Evolutionary conservation across 2,888 invertebrate genomes (phyloP).

Genomic region (Tolmerus cingulatus): DNA sequence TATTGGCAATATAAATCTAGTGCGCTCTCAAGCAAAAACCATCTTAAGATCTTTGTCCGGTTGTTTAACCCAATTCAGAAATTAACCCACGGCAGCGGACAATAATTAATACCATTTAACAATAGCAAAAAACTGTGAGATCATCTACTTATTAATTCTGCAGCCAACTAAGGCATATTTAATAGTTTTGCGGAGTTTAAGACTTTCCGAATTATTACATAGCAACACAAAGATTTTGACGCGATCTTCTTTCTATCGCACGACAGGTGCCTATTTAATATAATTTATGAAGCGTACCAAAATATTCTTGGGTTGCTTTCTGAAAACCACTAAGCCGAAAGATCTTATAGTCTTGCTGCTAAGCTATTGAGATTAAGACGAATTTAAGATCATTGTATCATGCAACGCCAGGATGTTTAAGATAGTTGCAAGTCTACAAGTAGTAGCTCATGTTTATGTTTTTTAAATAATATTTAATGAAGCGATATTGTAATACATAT

Average conservation of each 20-base stretch:
- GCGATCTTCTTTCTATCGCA: neutral
- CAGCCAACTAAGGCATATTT: neutral
- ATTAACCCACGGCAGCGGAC: neutral
- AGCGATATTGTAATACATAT: no score
- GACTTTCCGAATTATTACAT: neutral
- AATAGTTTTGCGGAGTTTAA: neutral
- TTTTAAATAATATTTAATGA: no score
- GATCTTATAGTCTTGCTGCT: neutral
- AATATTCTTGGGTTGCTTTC: neutral
- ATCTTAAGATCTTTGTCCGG: neutral
- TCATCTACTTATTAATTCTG: constrained; percentile 16
- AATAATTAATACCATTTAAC: constrained; percentile 16
- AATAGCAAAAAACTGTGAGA: constrained; percentile 7
- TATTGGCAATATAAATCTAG: neutral
- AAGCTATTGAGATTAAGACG: neutral
- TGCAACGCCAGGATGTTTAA: neutral
- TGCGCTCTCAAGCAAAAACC: neutral
- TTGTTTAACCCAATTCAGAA: neutral
- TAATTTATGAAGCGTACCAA: constrained; percentile 3
- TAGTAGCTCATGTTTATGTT: no score
- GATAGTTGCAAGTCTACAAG: neutral
- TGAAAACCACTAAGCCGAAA: neutral
- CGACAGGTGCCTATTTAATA: neutral
- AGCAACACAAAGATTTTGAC: constrained; percentile 2
- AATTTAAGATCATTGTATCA: neutral